phyloP scores from a whole-genome alignment of 1,140 invertebrate genomes.

The Lycorma delicatula region DNA sequence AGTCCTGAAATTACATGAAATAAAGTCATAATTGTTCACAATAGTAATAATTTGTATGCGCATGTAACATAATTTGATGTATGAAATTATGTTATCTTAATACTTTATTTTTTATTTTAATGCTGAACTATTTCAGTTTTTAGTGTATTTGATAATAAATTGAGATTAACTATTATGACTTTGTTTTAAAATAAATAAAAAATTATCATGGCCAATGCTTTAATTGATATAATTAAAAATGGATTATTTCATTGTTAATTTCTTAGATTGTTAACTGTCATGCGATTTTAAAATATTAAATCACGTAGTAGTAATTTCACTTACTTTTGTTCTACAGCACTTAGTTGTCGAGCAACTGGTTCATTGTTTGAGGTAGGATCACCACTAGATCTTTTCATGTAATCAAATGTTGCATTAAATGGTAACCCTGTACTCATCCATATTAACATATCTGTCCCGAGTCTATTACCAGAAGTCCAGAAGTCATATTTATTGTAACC shows the following conservation, averaged over 20 bases:
- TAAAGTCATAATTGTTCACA: not conserved
- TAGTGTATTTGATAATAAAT: too few species aligned
- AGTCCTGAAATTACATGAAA: constrained; percentile 39
- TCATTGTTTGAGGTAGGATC: constrained; percentile 36
- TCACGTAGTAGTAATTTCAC: constrained; percentile 13
- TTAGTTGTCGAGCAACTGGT: constrained; percentile 28
- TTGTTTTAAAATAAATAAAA: too few species aligned
- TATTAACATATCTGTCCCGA: constrained; percentile 76
- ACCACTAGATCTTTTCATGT: constrained; percentile 48
- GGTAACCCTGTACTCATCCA: constrained; percentile 84
- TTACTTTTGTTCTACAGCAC: constrained; percentile 54
- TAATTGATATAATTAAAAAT: too few species aligned
- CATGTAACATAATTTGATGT: not conserved
- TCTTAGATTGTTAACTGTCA: too few species aligned
- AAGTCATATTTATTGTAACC: constrained; percentile 74
- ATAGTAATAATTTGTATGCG: not conserved
- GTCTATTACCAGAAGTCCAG: constrained; percentile 80
- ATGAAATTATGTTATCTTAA: too few species aligned
- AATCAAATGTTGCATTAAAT: constrained; percentile 78
- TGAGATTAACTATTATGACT: too few species aligned
- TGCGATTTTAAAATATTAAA: too few species aligned
- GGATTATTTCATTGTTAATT: too few species aligned
- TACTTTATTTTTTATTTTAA: too few species aligned
- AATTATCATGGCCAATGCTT: too few species aligned
- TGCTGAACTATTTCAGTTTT: too few species aligned